Percentiles rank a stretch among this genome's conserved stretches.
phyloP scores from a whole-genome alignment of 2,888 invertebrate genomes.

The Euzophera pinguis region DNA sequence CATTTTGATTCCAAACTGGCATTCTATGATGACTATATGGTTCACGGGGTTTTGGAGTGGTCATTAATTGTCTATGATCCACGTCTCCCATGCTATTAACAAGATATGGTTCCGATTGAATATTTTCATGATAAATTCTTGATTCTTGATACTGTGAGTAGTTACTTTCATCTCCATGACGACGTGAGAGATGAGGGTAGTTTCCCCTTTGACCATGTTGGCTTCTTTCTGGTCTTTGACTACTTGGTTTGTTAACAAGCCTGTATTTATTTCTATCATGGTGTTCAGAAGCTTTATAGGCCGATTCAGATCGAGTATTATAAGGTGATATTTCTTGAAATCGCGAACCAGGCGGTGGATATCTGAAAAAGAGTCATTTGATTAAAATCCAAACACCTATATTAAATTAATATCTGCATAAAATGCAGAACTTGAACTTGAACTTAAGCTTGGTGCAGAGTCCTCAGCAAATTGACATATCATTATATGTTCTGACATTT shows the following conservation, averaged over 20 bases:
- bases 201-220: conserved; percentile 23
- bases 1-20: conserved; percentile 41
- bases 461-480: no score
- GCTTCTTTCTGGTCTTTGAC: conserved; percentile 36
- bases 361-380: no score
- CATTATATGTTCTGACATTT: no score
- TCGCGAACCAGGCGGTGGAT: conserved; percentile 44
- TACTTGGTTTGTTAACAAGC: conserved; percentile 28
- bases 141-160: conserved; percentile 24
- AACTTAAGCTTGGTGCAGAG: no score
- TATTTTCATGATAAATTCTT: conserved; percentile 32
- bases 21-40: conserved; percentile 26
- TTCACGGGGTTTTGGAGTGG: conserved; percentile 22
- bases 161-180: conserved; percentile 21
- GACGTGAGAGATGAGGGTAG: conserved; percentile 26
- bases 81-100: conserved; percentile 63
- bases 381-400: no score
- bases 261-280: conserved; percentile 46
- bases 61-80: conserved; percentile 44
- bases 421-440: no score
- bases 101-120: conserved; percentile 27
- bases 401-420: no score
- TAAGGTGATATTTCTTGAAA: conserved; percentile 36
- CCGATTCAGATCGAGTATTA: conserved; percentile 30
- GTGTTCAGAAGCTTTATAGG: conserved; percentile 29